Percentiles rank a stretch among this genome's conserved stretches.
Evolutionary conservation across 1,140 invertebrate genomes (phyloP).

Genomic region (Bombyx mori): ASM3026992v2 NC_085125.1:13997501-13998000

Average conservation of each 20-base stretch:
- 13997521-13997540: too few species aligned
- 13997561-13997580: too few species aligned
- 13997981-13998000: constrained; percentile 27
- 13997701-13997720: constrained; percentile 67
- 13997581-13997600: too few species aligned
- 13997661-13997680: constrained; percentile 69
- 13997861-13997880: constrained; percentile 35
- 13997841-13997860: constrained; percentile 54
- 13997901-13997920: background rate
- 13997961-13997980: constrained; percentile 29
- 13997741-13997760: constrained; percentile 58
- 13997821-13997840: constrained; percentile 52
- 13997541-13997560: too few species aligned
- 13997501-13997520: too few species aligned
- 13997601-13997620: too few species aligned
- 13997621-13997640: too few species aligned
- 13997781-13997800: constrained; percentile 64
- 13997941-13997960: background rate
- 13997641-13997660: constrained; percentile 48
- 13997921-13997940: too few species aligned
- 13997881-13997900: background rate
- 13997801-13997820: constrained; percentile 67
- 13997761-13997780: constrained; percentile 58
- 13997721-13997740: constrained; percentile 70
- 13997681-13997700: constrained; percentile 70